Base-by-base conservation (phyloP, 2,888 invertebrate genomes). In the Aspidiotus destructor region DNA sequence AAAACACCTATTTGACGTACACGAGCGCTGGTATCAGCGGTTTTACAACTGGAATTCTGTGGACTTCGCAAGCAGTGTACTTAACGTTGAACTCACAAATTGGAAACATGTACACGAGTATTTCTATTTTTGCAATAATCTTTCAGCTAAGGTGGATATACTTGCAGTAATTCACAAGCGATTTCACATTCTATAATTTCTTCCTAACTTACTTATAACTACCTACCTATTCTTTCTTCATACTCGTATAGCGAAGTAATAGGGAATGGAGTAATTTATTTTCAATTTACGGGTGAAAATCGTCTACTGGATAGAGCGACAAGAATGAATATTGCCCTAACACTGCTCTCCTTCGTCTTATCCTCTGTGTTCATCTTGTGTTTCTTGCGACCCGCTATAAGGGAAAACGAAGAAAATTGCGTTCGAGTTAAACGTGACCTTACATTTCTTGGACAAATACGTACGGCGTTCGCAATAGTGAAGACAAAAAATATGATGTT, bases 61-160 rank as follows among this genome's bases (percentile, higher is more conserved):
- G 97, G 97, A 96, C 95, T 0, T 90, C 92, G 0, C 95, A 97
- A 79, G 97, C 97, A 42, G 87, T 86, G 73, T 92, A 89, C 76
- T 78, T 97, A 65, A 92, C 95, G 0, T 81, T 92, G 69, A 95
- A 95, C 81, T 95, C 95, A 72, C 85, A 88, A 72, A 79, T 84
- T 0, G 84, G 86, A 0, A 95, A 91, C 0, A 92, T 96, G 76
- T 88, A 92, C 8, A 82, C 95, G 73, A 95, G 97, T 78, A 92
- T 92, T 11, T 95, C 96, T 10, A 82, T 97, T 58, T 97, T 97
- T 78, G 97, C 96, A 96, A 85, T 96, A 80, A 88, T 97, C 78
- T 86, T 91, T 76, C 97, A 97, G 68, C 97, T 97, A 76, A 80
- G 94, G 42, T 96, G 17, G n/a, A 60, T 11, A 62, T 17, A 10